Percentiles rank a stretch among this genome's conserved stretches.
These are phyloP conservation scores for Sebastolobus alascanus DNA, from an alignment of 2,797 vertebrate genomes.

Conservation along the genomic window DNA sequence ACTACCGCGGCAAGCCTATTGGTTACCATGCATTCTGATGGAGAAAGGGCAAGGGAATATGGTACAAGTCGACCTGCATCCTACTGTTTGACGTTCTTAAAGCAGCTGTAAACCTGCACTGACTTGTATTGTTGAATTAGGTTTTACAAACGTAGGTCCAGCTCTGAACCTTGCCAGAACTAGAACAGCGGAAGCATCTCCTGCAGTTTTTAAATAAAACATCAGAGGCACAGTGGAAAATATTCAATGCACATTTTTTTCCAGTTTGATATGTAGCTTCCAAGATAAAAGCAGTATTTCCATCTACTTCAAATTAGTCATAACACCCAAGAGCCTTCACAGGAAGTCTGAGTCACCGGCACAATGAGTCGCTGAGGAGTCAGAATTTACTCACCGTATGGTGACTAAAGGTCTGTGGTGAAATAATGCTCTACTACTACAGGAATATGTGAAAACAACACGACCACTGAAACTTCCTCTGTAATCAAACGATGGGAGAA, in stretches of 20 bases:
- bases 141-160: background rate
- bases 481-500: conserved; percentile 35
- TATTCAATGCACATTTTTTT: background rate
- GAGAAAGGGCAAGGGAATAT: background rate
- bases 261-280: conserved; percentile 5
- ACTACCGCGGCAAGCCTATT: no score
- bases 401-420: conserved; percentile 26
- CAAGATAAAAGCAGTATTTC: conserved; percentile 21
- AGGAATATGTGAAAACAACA: background rate
- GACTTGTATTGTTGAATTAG: background rate
- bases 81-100: background rate
- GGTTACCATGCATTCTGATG: background rate
- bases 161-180: background rate
- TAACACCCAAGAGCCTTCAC: conserved; percentile 18
- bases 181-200: background rate
- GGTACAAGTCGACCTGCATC: background rate
- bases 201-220: background rate
- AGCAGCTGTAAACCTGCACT: background rate
- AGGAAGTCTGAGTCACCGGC: conserved; percentile 59
- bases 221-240: conserved; percentile 5
- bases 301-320: conserved; percentile 49
- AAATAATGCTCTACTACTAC: conserved; percentile 26
- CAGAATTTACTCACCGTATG: conserved; percentile 34
- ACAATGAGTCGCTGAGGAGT: conserved; percentile 38
- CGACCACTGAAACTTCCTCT: conserved; percentile 26